Base-by-base conservation (phyloP, 2,797 vertebrate species). In the Enteromius argenteus region DNA sequence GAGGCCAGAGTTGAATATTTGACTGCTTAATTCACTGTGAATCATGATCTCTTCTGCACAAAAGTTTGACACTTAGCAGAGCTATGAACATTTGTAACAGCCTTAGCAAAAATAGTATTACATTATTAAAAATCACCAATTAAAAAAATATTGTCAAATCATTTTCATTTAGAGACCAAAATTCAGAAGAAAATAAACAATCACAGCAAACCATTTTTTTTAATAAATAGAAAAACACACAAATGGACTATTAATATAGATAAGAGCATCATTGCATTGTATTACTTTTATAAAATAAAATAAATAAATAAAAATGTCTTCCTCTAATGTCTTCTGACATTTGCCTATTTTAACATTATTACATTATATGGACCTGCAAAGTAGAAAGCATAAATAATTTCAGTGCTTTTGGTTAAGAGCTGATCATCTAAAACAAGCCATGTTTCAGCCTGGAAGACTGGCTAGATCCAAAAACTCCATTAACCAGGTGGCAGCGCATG, bases 401-500 rank as follows among this genome's bases (percentile, higher is more conserved):
- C 90, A 83, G 58, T 58, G 87, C 91, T 93, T 94, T 93, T 85
- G 89, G 89, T 80, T 69, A 79, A 93, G 88, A 90, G 81, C 89
- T 88, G 90, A 94, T 94, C 91, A 91, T 93, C 90, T 88, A 88
- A 93, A 90, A 88, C 89, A 90, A 88, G 89, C 46, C 84, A 91
- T 92, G 93, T 92, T 94, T 92, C 80, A 87, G 89, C 87, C 91
- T 91, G 86, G 89, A 90, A 89, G 90, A 91, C 91, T 83, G 62
- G 62, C 91, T 91, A 93, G 95, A 97, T 97, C 96, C 94, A 96
- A 96, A 98, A 97, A 97, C 94, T 94, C 95, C 97, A 98, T 98
- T 98, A 97, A 96, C 94, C 96, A 97, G 96, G 96, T 97, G 97
- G 95, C 95, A 95, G 93, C 90, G 90, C 93, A 96, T 94, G 95